Percentiles rank a stretch among this genome's conserved stretches.
phyloP scores from a whole-genome alignment of 2,888 invertebrate genomes.

The Mythimna albipuncta region DNA sequence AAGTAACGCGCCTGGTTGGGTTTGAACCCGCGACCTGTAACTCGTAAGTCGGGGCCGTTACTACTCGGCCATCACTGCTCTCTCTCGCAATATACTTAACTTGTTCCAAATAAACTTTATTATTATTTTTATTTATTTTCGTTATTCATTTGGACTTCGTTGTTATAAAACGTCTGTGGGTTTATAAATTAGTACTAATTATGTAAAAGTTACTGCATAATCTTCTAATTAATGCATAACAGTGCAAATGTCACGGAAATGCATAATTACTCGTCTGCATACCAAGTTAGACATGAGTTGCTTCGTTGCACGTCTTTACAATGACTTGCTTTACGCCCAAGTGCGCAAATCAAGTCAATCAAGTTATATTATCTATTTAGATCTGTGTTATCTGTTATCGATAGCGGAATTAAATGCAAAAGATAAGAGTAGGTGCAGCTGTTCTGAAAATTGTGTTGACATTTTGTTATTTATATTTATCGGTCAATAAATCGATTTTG shows the following conservation, averaged over 20 bases:
- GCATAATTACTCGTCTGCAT: conserved; percentile 9
- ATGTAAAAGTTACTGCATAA: conserved; percentile 3
- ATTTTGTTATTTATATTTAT: conserved; percentile 22
- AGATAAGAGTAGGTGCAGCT: conserved; percentile 28
- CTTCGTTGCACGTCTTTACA: conserved; percentile 7
- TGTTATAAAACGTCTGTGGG: background rate
- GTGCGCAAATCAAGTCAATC: background rate
- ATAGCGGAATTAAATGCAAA: conserved; percentile 37
- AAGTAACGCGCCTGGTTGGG: too few relatives aligned
- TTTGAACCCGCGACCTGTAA: too few relatives aligned
- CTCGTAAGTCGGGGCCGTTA: too few relatives aligned
- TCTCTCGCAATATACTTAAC: too few relatives aligned
- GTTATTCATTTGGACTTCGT: too few relatives aligned
- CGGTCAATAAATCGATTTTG: conserved; percentile 24
- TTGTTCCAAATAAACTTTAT: too few relatives aligned
- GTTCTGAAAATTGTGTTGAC: conserved; percentile 21
- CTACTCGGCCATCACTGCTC: too few relatives aligned
- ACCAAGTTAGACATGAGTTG: background rate
- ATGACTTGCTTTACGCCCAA: background rate
- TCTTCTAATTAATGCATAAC: background rate
- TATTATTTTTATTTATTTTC: background rate
- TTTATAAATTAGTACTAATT: conserved; percentile 16
- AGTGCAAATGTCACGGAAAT: conserved; percentile 6
- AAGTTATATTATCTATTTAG: conserved; percentile 13
- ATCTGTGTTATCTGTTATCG: conserved; percentile 15